phyloP scores from a whole-genome alignment of 23 tunicate genomes.

The Clavelina lepadiformis region DNA sequence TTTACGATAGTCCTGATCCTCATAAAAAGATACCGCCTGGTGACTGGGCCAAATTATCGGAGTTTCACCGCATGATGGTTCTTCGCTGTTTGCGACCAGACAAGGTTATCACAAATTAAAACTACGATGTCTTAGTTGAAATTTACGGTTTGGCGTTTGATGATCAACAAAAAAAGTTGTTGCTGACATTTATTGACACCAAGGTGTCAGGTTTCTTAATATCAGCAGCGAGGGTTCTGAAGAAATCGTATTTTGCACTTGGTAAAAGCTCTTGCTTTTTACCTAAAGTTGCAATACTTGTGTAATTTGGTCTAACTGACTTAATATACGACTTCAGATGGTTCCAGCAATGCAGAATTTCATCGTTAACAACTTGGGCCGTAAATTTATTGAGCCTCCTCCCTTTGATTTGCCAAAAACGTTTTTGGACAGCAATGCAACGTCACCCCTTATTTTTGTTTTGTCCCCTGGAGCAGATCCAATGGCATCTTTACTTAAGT shows the following conservation, averaged over 20 bases:
- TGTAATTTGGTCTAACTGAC: background rate
- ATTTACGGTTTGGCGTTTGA: too few species aligned
- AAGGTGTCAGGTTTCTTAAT: too few species aligned
- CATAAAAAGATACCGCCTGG: slow-evolving; percentile 86
- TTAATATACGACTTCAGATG: slow-evolving; percentile 51
- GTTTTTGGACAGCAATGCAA: slow-evolving; percentile 72
- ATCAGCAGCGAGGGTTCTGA: background rate
- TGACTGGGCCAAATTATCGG: slow-evolving; percentile 53
- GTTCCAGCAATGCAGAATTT: slow-evolving; percentile 87
- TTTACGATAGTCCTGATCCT: slow-evolving; percentile 85
- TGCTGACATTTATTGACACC: too few species aligned
- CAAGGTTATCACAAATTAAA: too few species aligned
- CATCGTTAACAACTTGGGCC: slow-evolving; percentile 86
- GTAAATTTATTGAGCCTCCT: slow-evolving; percentile 95
- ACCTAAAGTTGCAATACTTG: background rate
- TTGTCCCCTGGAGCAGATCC: slow-evolving; percentile 99
- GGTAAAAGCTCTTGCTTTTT: background rate
- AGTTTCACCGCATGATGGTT: slow-evolving; percentile 89
- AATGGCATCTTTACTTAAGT: slow-evolving; percentile 89
- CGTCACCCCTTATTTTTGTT: slow-evolving; percentile 92
- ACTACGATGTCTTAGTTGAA: too few species aligned
- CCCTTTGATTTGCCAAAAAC: slow-evolving; percentile 97
- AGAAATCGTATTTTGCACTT: too few species aligned
- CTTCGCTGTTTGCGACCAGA: slow-evolving; percentile 95
- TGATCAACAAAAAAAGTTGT: too few species aligned